These are phyloP conservation scores for Palythoa caribaeorum DNA, from an alignment of 92 coral and sea anemone genomes.

Conservation along the genomic window DNA sequence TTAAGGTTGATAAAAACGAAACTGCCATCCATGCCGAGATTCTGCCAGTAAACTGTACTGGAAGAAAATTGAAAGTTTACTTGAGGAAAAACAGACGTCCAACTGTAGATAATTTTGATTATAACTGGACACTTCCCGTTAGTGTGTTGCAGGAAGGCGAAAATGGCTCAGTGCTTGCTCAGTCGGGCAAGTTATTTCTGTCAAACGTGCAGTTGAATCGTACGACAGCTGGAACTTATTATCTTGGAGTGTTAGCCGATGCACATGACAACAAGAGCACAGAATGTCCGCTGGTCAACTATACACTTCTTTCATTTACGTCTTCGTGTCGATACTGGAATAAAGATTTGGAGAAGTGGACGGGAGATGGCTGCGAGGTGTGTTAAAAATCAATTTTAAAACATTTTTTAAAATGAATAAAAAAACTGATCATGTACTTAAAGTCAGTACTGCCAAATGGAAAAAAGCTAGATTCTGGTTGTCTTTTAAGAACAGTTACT, in stretches of 20 bases:
- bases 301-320: constrained; percentile 65
- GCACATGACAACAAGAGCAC: constrained; percentile 29
- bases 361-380: constrained; percentile 82
- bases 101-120: constrained; percentile 64
- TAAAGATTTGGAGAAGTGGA: constrained; percentile 58
- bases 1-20: constrained; percentile 61
- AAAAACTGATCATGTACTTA: too few relatives aligned
- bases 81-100: constrained; percentile 61
- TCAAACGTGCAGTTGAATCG: constrained; percentile 84
- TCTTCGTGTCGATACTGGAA: constrained; percentile 80
- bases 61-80: constrained; percentile 58
- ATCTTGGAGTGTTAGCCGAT: constrained; percentile 46
- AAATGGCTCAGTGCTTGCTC: constrained; percentile 33
- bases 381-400: background rate
- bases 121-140: constrained; percentile 74
- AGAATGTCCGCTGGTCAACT: constrained; percentile 58
- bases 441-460: too few relatives aligned
- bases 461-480: too few relatives aligned
- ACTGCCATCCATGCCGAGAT: constrained; percentile 76
- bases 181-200: constrained; percentile 67
- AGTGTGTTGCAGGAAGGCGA: constrained; percentile 28
- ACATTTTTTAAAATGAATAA: background rate
- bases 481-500: too few relatives aligned
- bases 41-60: constrained; percentile 72
- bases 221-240: constrained; percentile 66